phyloP scores from a whole-genome alignment of 2,113 vertebrate species.

The Eretmochelys imbricata region DNA sequence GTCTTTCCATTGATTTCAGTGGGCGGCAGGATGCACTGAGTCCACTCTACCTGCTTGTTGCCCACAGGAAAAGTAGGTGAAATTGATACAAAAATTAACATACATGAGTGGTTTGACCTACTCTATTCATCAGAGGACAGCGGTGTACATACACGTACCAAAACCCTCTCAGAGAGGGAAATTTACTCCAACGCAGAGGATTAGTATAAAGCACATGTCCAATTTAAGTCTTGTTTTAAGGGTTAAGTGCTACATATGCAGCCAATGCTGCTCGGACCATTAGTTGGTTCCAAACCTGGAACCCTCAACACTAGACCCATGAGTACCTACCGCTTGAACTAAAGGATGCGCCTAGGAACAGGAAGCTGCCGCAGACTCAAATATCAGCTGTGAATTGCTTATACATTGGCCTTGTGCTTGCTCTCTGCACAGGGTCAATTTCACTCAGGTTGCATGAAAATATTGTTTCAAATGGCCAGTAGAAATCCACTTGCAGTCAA shows the following conservation, averaged over 20 bases:
- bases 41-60: background rate
- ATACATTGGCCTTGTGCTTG: background rate
- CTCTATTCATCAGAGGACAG: background rate
- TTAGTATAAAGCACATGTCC: background rate
- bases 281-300: background rate
- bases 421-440: background rate
- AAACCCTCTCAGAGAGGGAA: background rate
- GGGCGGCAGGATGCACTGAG: background rate
- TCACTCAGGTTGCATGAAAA: background rate
- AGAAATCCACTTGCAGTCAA: background rate
- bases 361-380: background rate
- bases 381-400: background rate
- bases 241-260: background rate
- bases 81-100: background rate
- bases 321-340: background rate
- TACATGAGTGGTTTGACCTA: background rate
- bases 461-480: background rate
- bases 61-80: background rate
- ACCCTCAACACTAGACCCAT: background rate
- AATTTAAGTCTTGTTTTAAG: background rate
- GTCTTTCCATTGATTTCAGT: background rate
- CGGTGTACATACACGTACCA: background rate
- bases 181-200: background rate
- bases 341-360: background rate
- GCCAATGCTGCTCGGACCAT: background rate